Evolutionary conservation across 2,888 invertebrate species (phyloP).

Genomic region (Pharmacophagus antenor): DNA sequence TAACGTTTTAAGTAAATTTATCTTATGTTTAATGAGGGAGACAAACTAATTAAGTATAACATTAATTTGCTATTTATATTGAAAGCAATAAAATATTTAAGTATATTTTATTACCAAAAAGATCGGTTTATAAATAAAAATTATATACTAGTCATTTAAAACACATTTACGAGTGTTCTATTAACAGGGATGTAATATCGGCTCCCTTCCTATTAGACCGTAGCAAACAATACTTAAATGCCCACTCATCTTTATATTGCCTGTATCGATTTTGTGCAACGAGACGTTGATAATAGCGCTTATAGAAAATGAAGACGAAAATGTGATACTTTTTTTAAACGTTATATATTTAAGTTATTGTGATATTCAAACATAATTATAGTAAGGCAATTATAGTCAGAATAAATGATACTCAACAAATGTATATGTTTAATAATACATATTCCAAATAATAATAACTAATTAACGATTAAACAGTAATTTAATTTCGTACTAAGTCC

Average conservation of each 20-base stretch:
- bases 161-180: slow-evolving; percentile 23
- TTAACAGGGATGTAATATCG: slow-evolving; percentile 43
- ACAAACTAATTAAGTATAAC: background rate
- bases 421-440: background rate
- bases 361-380: too few species aligned
- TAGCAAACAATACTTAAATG: slow-evolving; percentile 53
- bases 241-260: slow-evolving; percentile 42
- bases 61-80: background rate
- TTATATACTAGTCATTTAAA: slow-evolving; percentile 8
- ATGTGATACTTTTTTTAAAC: background rate
- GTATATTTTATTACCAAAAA: too few species aligned
- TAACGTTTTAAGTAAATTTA: background rate
- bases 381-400: too few species aligned
- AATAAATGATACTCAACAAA: background rate
- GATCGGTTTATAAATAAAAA: too few species aligned
- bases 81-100: too few species aligned
- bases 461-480: too few species aligned
- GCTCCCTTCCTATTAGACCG: slow-evolving; percentile 47
- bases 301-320: background rate
- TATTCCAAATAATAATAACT: too few species aligned
- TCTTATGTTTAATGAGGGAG: background rate
- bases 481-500: too few species aligned
- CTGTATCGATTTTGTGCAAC: slow-evolving; percentile 40
- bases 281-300: slow-evolving; percentile 14
- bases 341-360: background rate